These are phyloP conservation scores for Neuroterus valhalla DNA, from an alignment of 1,140 invertebrate species.

Conservation along the genomic window DNA sequence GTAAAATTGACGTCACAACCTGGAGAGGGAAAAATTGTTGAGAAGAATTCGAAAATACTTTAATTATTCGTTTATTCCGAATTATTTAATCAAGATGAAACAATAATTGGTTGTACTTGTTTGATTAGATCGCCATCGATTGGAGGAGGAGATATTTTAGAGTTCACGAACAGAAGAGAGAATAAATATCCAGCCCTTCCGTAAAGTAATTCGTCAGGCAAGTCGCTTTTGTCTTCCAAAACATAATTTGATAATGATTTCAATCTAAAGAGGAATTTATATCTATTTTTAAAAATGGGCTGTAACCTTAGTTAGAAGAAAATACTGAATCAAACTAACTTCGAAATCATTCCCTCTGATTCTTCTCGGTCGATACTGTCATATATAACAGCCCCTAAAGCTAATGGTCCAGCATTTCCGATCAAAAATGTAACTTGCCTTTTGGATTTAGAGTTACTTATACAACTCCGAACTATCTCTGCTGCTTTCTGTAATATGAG, in stretches of 20 bases:
- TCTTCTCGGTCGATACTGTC: conserved; percentile 74
- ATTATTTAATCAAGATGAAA: conserved; percentile 21
- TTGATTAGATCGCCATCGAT: conserved; percentile 73
- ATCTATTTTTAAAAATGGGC: not conserved
- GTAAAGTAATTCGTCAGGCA: conserved; percentile 90
- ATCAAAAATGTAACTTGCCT: conserved; percentile 82
- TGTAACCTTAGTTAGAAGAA: not conserved
- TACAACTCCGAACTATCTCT: conserved; percentile 69
- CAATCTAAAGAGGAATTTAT: conserved; percentile 72
- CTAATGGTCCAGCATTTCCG: conserved; percentile 86
- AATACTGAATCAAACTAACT: conserved; percentile 65
- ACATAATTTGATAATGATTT: conserved; percentile 74
- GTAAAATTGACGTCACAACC: conserved; percentile 81
- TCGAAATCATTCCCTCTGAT: conserved; percentile 71
- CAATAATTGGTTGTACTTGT: conserved; percentile 63
- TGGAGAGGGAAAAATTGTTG: conserved; percentile 56
- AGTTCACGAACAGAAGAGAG: conserved; percentile 83
- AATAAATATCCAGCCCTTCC: conserved; percentile 91
- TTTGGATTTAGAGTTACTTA: conserved; percentile 72
- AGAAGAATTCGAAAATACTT: conserved; percentile 5
- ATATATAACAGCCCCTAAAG: conserved; percentile 81
- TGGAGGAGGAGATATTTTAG: conserved; percentile 75
- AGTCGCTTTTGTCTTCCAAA: conserved; percentile 70
- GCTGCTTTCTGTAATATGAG: conserved; percentile 71
- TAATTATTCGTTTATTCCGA: not conserved